Base-by-base conservation (phyloP, 2,797 vertebrate species). In the Epinephelus coioides region DNA sequence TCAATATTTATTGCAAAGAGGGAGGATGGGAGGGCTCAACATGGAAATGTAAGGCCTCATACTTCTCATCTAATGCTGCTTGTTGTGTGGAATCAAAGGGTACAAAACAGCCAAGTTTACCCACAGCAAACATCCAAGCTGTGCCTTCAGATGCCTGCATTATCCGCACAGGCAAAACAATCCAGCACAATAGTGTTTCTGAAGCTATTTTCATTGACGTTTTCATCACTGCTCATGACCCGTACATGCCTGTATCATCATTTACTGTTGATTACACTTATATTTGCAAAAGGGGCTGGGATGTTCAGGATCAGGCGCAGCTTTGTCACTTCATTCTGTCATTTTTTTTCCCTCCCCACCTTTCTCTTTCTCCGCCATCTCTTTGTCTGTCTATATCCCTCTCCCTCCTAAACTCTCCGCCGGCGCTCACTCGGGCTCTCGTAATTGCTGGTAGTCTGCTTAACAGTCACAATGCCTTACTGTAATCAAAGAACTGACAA, bases 401-500 rank as follows among this genome's bases (percentile, higher is more conserved):
- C 70, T 73, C 69, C 67, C 74, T 69, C 72, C 67, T 61, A 76
- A 86, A 82, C 78, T 81, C 85, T 79, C 71, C 21, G 54, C 34
- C 38, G 51, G 59, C 74, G 17, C 77, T 89, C 60, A 46, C 81
- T 86, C 87, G 40, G 87, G 85, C 88, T 87, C 88, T 85, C 56
- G 78, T 93, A 93, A 94, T 93, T 93, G 88, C 91, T 80, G 73
- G 73, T 81, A 86, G 86, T 89, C 92, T 92, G 89, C 92, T 93
- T 91, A 91, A 85, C 89, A 91, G 90, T 93, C 93, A 92, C 93
- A 93, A 92, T 88, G 92, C 87, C 90, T 92, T 88, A 91, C 92
- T 89, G 92, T 94, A 95, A 95, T 96, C 93, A 95, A 94, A 95
- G 93, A 89, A 67, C 88, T 73, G 90, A 95, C 95, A 95, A 95